Percentiles rank a stretch among this genome's conserved stretches.
Conservation (phyloP, 2,888 invertebrate species). For the Pedicia rivosa region DNA sequence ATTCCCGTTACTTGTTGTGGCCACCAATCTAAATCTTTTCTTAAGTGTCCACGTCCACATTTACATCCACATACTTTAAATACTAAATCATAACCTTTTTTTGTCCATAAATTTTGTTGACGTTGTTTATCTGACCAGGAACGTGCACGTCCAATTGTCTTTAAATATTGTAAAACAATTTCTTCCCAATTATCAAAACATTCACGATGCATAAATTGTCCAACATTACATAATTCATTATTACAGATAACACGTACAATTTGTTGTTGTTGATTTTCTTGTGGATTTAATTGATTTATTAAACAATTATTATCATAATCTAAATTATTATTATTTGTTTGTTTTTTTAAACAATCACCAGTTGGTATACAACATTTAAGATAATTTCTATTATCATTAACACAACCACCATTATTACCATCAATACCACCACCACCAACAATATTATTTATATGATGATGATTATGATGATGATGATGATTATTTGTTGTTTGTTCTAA, state of each 20-base stretch:
- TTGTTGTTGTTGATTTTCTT: slow-evolving; percentile 65
- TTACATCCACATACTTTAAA: slow-evolving; percentile 91
- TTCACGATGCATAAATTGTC: slow-evolving; percentile 89
- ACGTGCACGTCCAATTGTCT: slow-evolving; percentile 79
- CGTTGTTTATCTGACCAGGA: slow-evolving; percentile 93
- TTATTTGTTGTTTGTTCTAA: slow-evolving; percentile 8
- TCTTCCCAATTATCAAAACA: slow-evolving; percentile 94
- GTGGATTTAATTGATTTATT: slow-evolving; percentile 49
- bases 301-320: slow-evolving; percentile 36
- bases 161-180: slow-evolving; percentile 71
- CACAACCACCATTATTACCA: slow-evolving; percentile 1
- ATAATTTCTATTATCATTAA: slow-evolving; percentile 1
- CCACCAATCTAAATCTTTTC: slow-evolving; percentile 89
- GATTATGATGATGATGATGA: not conserved
- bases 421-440: not conserved
- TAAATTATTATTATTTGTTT: slow-evolving; percentile 32
- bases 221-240: slow-evolving; percentile 78
- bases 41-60: slow-evolving; percentile 81
- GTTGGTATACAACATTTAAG: slow-evolving; percentile 66
- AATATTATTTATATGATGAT: too few species aligned
- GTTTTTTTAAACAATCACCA: slow-evolving; percentile 66
- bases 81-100: slow-evolving; percentile 92
- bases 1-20: slow-evolving; percentile 44
- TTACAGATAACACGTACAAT: slow-evolving; percentile 84
- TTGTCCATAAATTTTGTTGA: slow-evolving; percentile 92